Evolutionary conservation across 2,888 invertebrate species (phyloP).

Genomic region (Pyrrhosoma nymphula): DNA sequence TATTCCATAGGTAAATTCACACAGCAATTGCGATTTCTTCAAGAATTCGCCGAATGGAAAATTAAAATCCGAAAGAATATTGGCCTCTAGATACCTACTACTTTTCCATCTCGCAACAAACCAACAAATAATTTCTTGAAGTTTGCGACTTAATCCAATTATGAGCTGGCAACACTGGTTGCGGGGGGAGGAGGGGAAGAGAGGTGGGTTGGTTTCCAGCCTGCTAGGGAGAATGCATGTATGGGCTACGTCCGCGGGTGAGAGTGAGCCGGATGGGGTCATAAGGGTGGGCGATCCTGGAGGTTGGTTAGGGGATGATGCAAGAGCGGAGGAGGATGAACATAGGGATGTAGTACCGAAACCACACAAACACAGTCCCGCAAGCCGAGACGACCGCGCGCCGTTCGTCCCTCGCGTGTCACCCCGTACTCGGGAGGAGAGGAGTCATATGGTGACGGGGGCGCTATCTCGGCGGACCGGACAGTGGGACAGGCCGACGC

Average conservation of each 20-base stretch:
- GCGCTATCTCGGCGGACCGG: background rate
- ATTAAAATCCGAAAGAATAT: no score
- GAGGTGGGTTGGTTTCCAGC: background rate
- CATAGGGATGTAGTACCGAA: background rate
- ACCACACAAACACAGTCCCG: background rate
- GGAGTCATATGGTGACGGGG: background rate
- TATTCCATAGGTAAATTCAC: no score
- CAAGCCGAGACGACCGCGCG: background rate
- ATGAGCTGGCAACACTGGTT: no score
- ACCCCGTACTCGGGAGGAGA: background rate
- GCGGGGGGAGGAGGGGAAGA: background rate
- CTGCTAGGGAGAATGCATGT: background rate
- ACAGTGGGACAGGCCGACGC: background rate
- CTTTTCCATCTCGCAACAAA: no score
- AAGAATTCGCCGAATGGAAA: no score
- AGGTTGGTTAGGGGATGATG: background rate
- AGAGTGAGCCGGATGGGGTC: background rate
- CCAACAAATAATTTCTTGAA: no score
- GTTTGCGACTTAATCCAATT: no score
- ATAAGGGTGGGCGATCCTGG: background rate
- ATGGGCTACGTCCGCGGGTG: background rate
- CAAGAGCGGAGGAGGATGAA: background rate
- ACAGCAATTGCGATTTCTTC: no score
- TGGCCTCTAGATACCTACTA: no score
- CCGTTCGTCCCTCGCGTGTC: background rate